A percentile compares a stretch with the other conserved stretches of the same genome.
Evolutionary conservation across 2,113 vertebrate genomes (phyloP).

Genomic region (Carassius carassius): DNA sequence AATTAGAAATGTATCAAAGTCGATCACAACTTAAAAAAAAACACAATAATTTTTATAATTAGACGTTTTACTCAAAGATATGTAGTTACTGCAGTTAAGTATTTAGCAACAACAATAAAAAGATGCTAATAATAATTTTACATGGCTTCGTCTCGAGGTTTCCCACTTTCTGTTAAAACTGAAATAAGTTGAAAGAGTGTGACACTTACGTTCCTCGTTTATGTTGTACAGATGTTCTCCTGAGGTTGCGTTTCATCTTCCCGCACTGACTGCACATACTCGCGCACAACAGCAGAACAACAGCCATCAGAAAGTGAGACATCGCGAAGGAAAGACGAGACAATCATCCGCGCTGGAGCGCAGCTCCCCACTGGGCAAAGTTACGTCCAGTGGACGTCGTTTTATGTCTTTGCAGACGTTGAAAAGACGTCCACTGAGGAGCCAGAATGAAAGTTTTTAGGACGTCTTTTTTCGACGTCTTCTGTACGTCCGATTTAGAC

Average conservation of each 20-base stretch:
- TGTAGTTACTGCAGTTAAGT: neutral
- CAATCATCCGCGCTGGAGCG: slow-evolving; percentile 54
- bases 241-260: slow-evolving; percentile 79
- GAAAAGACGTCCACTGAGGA: too few species aligned
- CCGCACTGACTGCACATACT: slow-evolving; percentile 78
- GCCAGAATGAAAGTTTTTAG: too few species aligned
- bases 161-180: neutral
- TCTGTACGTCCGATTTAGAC: too few species aligned
- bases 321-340: slow-evolving; percentile 70
- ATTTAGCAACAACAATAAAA: too few species aligned
- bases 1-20: neutral
- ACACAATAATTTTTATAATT: neutral
- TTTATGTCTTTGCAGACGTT: too few species aligned
- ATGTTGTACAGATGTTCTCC: slow-evolving; percentile 78
- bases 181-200: neutral
- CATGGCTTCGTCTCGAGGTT: too few species aligned
- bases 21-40: too few species aligned
- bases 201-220: slow-evolving; percentile 79
- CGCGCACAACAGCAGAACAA: slow-evolving; percentile 81
- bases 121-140: too few species aligned
- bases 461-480: too few species aligned
- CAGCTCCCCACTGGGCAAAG: too few species aligned
- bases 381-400: too few species aligned
- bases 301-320: slow-evolving; percentile 75
- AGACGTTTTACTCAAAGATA: neutral